Evolutionary conservation across 2,113 vertebrate species (phyloP).

Genomic region (Cairina moschata): DNA sequence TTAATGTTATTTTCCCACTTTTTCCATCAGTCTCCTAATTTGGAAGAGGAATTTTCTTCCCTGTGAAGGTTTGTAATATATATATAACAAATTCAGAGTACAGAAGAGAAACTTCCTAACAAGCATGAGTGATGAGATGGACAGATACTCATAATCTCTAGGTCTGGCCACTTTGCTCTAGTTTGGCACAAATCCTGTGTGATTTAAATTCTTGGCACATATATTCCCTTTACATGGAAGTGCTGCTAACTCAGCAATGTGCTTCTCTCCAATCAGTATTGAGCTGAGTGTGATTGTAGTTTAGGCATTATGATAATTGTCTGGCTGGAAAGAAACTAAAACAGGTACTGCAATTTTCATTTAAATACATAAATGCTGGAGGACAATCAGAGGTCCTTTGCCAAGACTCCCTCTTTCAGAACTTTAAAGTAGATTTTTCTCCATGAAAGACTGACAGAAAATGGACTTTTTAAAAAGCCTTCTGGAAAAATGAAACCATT

Average conservation of each 20-base stretch:
- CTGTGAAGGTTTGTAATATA: accelerated
- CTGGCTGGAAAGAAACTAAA: not conserved
- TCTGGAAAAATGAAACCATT: not conserved
- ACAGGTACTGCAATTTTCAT: not conserved
- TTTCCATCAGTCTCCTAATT: not conserved
- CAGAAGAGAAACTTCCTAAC: not conserved
- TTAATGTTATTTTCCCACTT: not conserved
- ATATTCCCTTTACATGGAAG: not conserved
- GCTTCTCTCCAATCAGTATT: not conserved
- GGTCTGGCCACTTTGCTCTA: not conserved
- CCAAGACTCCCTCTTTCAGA: not conserved
- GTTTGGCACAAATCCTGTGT: not conserved
- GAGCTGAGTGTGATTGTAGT: not conserved
- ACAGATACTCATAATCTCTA: not conserved
- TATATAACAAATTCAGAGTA: not conserved
- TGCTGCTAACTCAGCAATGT: slow-evolving; percentile 2
- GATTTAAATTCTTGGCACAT: not conserved
- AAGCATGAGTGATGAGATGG: not conserved
- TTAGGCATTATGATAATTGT: not conserved
- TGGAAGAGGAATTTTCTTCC: not conserved
- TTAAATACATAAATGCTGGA: not conserved
- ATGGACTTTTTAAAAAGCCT: not conserved
- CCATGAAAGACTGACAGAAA: not conserved
- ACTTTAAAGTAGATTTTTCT: not conserved
- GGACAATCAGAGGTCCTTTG: not conserved